phyloP scores from a whole-genome alignment of 1,140 invertebrate genomes.

The Drosophila chauvacae region DNA sequence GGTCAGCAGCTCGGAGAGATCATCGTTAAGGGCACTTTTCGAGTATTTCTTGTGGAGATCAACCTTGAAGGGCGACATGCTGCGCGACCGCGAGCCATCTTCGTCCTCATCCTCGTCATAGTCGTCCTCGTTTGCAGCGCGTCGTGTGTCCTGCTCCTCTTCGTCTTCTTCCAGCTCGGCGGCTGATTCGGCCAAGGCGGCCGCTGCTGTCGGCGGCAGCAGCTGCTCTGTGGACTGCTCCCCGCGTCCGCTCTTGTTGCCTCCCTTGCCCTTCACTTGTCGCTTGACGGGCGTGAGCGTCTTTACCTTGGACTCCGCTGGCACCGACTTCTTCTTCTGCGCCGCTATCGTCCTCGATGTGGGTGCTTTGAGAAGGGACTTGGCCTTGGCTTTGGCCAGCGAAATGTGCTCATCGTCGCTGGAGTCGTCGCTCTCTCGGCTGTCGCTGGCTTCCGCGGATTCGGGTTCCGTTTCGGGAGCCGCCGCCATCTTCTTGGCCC shows the following conservation, averaged over 20 bases:
- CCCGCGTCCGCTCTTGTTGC: slow-evolving; percentile 34
- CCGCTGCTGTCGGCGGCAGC: slow-evolving; percentile 75
- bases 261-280: slow-evolving; percentile 53
- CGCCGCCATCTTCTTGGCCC: slow-evolving; percentile 42
- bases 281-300: slow-evolving; percentile 58
- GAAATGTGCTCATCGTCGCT: slow-evolving; percentile 65
- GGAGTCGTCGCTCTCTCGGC: slow-evolving; percentile 24
- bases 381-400: slow-evolving; percentile 57
- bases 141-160: not conserved
- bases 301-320: slow-evolving; percentile 69
- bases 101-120: slow-evolving; percentile 49
- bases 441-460: slow-evolving; percentile 54
- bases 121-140: slow-evolving; percentile 27
- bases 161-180: slow-evolving; percentile 76
- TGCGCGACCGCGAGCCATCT: slow-evolving; percentile 65
- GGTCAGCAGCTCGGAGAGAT: slow-evolving; percentile 78
- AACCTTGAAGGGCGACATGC: slow-evolving; percentile 83
- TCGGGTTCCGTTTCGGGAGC: slow-evolving; percentile 46
- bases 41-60: slow-evolving; percentile 85
- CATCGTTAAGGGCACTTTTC: slow-evolving; percentile 84
- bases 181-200: slow-evolving; percentile 70
- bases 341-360: slow-evolving; percentile 69
- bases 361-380: slow-evolving; percentile 58
- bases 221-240: slow-evolving; percentile 42
- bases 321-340: slow-evolving; percentile 71